Evolutionary conservation across 2,888 invertebrate species (phyloP).

Genomic region (Beris chalybata): DNA sequence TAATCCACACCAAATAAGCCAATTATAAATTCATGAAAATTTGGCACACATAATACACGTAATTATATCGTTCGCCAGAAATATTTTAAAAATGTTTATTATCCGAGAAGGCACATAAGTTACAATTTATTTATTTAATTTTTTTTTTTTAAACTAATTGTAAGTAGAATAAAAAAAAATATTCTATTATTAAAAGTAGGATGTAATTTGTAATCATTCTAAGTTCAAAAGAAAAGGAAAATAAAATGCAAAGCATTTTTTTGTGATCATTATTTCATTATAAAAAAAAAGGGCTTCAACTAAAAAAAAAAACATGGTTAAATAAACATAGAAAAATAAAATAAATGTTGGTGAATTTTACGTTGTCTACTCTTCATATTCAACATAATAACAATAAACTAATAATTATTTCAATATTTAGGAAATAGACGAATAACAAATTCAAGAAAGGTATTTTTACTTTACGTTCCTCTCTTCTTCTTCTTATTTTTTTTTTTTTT

Average conservation of each 20-base stretch:
- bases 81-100: slow-evolving; percentile 24
- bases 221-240: slow-evolving; percentile 11
- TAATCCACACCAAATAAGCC: background rate
- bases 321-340: slow-evolving; percentile 16
- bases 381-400: slow-evolving; percentile 30
- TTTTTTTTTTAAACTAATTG: slow-evolving; percentile 6
- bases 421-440: slow-evolving; percentile 27
- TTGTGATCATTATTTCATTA: slow-evolving; percentile 21
- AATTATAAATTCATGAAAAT: slow-evolving; percentile 5
- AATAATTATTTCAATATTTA: slow-evolving; percentile 26
- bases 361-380: slow-evolving; percentile 16
- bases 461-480: background rate
- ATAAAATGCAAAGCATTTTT: slow-evolving; percentile 10
- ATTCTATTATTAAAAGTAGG: background rate
- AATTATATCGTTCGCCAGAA: background rate
- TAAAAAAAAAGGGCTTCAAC: background rate
- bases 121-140: slow-evolving; percentile 12
- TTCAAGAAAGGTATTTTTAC: slow-evolving; percentile 10
- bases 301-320: slow-evolving; percentile 14
- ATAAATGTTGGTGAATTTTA: slow-evolving; percentile 21
- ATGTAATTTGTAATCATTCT: too few relatives aligned
- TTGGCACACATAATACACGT: too few relatives aligned
- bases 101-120: slow-evolving; percentile 29
- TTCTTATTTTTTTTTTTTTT: background rate
- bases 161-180: slow-evolving; percentile 22